These are phyloP conservation scores for Smittia aterrima DNA, from an alignment of 2,888 invertebrate genomes.

Conservation along the genomic window DNA sequence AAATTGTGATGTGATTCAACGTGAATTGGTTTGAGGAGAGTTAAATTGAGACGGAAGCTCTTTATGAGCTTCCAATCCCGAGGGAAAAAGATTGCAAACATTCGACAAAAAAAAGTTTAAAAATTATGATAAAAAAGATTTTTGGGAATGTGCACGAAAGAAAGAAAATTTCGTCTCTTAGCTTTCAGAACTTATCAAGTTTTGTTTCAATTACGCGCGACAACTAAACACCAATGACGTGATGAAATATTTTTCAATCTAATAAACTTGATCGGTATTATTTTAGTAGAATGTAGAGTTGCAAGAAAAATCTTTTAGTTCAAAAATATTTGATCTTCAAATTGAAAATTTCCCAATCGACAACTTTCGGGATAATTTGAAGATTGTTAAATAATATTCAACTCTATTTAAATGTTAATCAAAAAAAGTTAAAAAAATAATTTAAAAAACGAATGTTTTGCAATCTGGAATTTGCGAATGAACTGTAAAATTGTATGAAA, in stretches of 20 bases:
- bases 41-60: neutral
- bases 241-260: neutral
- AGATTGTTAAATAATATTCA: neutral
- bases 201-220: neutral
- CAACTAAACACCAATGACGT: neutral
- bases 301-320: neutral
- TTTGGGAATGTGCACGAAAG: conserved; percentile 1
- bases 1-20: neutral
- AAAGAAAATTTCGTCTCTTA: neutral
- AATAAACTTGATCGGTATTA: conserved; percentile 21
- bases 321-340: neutral
- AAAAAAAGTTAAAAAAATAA: conserved; percentile 1
- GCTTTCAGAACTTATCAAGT: conserved; percentile 30
- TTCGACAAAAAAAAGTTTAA: conserved; percentile 14
- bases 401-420: neutral
- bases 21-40: neutral
- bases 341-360: neutral
- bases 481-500: neutral
- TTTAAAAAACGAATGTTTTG: neutral
- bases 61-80: neutral
- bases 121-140: neutral
- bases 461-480: neutral
- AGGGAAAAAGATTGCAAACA: conserved; percentile 9
- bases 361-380: neutral
- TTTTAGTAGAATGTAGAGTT: conserved; percentile 12